Base-by-base conservation (phyloP, 2,888 invertebrate genomes). In the Sisyra nigra region DNA sequence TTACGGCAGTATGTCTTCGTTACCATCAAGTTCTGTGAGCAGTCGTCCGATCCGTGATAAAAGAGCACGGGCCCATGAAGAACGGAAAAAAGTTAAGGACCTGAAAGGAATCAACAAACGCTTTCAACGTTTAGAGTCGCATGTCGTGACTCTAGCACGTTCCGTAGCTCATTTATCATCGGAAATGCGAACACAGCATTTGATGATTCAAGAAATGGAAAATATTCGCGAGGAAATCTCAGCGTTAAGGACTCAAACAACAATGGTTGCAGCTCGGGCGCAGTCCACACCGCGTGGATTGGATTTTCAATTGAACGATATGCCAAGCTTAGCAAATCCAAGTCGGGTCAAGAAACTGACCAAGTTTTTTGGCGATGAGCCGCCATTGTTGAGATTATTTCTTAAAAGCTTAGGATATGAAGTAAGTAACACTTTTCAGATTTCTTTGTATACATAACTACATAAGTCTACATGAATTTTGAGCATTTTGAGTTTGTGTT, bases 311-410 rank as follows among this genome's bases (percentile, higher is more conserved):
- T 69, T 63, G 13, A 67, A 67, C 47, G 80, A 79, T 55, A 67
- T 79, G 37, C 78, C 74, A 51, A 78, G 79, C 42, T 72, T 89
- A 54, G 83, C 87, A 50, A 88, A 89, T 64, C 89, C 89, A 0
- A 80, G 80, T 49, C 69, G 88, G 47, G 87, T 91, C 14, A 85
- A 85, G 60, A 80, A 91, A 54, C 71, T 91, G 49, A 89, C 88
- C 45, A 86, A 88, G 71, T 91, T 92, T 71, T 92, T 92, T 67
- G 92, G 91, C 18, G 85, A 87, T 60, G 91, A 92, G 62, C 91
- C 91, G 24, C 91, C 91, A 8, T 71, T 91, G 50, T 76, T 91
- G 64, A 72, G 89, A 60, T 71, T 91, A 45, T 92, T 91, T 68
- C 71, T 92, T 42, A 82, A 86, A 65, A 87, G 86, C 63, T 72